Conservation (phyloP, 1,140 invertebrate genomes). For the Drosophila tropicalis region DNA sequence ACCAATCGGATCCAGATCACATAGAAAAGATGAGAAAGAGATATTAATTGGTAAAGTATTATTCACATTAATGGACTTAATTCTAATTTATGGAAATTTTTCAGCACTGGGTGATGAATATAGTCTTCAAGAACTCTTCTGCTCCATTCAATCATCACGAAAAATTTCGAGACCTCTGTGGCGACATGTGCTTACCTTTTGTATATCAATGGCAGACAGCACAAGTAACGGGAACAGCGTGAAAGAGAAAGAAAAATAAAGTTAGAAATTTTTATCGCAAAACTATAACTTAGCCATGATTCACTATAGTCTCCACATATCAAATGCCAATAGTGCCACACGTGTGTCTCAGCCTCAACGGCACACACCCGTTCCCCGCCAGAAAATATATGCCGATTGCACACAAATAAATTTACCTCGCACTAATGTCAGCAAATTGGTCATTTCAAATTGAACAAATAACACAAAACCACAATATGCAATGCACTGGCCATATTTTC, state of each 20-base stretch:
- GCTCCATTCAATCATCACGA: slow-evolving; percentile 65
- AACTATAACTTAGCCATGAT: too few species aligned
- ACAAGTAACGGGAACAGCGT: slow-evolving; percentile 10
- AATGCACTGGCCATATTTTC: slow-evolving; percentile 14
- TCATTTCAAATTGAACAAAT: slow-evolving; percentile 27
- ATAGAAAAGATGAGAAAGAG: neutral
- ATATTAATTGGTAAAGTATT: neutral
- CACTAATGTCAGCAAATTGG: slow-evolving; percentile 19
- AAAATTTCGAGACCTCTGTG: neutral
- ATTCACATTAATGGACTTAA: too few species aligned
- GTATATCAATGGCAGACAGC: neutral
- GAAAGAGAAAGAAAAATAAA: slow-evolving; percentile 15
- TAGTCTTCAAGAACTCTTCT: slow-evolving; percentile 82
- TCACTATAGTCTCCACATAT: too few species aligned
- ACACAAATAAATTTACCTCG: slow-evolving; percentile 62
- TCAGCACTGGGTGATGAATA: slow-evolving; percentile 81
- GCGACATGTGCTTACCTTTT: slow-evolving; percentile 41
- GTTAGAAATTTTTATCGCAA: slow-evolving; percentile 15
- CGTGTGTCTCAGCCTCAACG: slow-evolving; percentile 39
- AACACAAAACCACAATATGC: slow-evolving; percentile 8
- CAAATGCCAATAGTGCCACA: slow-evolving; percentile 26
- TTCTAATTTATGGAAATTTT: neutral
- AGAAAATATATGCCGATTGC: neutral
- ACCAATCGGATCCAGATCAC: neutral
- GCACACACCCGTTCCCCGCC: neutral